Evolutionary conservation across 1,140 invertebrate genomes (phyloP), one percentile per base, ranked within the genome.

Genomic region (Anadara kagoshimensis): DNA sequence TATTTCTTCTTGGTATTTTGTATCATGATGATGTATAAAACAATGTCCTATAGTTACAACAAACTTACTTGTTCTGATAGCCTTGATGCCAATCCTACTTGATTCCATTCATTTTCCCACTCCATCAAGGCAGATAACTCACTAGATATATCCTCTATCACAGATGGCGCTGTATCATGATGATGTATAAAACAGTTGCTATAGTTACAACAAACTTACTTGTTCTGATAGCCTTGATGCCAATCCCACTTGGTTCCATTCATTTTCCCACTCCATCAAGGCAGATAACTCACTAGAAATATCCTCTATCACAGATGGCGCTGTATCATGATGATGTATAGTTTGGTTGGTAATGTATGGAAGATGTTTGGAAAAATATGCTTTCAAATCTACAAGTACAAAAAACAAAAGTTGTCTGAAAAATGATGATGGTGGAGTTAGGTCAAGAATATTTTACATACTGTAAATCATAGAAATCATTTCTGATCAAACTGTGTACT

Each of bases 61-160:
- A 26, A 36, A 29, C 10, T 26, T 73, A 85, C 88, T 80, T 89
- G 76, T 75, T 86, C 80, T 45, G 87, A 82, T 4, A 90, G 75
- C 49, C 86, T 75, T 12, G 88, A 86, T 0, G 86, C 80, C 1
- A 90, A 79, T 10, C 88, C 87, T 47, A 78, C 56, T 59, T 84
- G 78, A 75, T 87, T 89, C 86, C 87, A 88, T 78, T 90, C 88
- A 71, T 78, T 85, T 43, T 88, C 86, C 87, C 85, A 87, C 47
- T 90, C 87, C 41, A 83, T 81, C 63, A 86, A 82, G 14, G 71
- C 73, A 12, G 85, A 80, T 29, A 86, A 74, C 43, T 84, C 80
- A n/a, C 65, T 36, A 11, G 83, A 76, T 73, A 88, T 87, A 4
- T 59, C 36, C 76, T 89, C 89, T 24, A 90, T 68, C 10, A 89